A percentile compares a stretch with the other conserved stretches of the same genome.
These are phyloP conservation scores for Prorops nasuta DNA, from an alignment of 1,140 invertebrate genomes.

Conservation along the genomic window DNA sequence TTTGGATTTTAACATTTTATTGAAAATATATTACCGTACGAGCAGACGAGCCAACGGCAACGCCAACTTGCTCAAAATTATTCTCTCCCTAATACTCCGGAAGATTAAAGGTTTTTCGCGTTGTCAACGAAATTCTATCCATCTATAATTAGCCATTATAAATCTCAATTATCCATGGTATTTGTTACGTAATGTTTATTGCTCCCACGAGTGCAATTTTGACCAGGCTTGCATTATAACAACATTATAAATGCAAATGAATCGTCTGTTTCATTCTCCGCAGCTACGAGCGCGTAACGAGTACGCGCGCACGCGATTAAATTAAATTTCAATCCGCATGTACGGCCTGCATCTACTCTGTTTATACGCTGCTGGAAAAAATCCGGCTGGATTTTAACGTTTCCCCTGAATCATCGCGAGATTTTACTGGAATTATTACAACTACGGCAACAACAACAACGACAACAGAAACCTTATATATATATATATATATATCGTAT, in stretches of 20 bases:
- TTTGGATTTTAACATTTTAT: neutral
- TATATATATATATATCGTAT: neutral
- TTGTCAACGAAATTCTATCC: neutral
- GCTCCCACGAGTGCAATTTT: slow-evolving; percentile 10
- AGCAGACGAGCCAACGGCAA: neutral
- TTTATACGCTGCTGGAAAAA: neutral
- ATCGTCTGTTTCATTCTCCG: slow-evolving; percentile 2
- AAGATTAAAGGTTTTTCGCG: neutral
- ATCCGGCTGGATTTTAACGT: neutral
- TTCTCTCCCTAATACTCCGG: neutral
- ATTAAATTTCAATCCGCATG: slow-evolving; percentile 3
- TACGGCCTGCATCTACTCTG: neutral
- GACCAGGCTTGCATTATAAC: no score
- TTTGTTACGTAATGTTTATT: slow-evolving; percentile 25
- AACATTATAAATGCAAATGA: slow-evolving; percentile 26
- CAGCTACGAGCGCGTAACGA: neutral
- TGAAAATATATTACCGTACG: neutral
- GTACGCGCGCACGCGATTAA: neutral
- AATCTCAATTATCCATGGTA: slow-evolving; percentile 13
- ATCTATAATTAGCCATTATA: slow-evolving; percentile 16
- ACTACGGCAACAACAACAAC: neutral
- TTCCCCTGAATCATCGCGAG: neutral
- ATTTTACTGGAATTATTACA: neutral
- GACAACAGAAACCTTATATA: neutral
- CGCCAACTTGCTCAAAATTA: neutral